phyloP scores from a whole-genome alignment of 2,113 vertebrate species.

The Corythornis madagascariensis region DNA sequence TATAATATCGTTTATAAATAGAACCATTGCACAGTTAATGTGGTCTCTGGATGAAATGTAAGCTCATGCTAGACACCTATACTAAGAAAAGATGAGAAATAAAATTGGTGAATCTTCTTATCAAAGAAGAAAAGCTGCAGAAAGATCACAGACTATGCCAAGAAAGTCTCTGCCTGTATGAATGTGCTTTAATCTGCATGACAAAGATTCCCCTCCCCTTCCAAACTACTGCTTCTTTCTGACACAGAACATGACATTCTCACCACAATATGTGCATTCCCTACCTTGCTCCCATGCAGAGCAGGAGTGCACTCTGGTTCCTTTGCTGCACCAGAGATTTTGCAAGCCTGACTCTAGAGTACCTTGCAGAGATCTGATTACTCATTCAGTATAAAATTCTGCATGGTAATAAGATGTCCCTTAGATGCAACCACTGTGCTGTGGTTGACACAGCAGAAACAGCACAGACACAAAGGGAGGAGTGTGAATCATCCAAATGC shows the following conservation, averaged over 20 bases:
- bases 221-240: neutral
- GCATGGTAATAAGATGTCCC: neutral
- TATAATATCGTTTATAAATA: neutral
- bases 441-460: neutral
- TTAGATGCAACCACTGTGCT: neutral
- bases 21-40: neutral
- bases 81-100: neutral
- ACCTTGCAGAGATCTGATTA: neutral
- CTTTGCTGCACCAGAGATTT: neutral
- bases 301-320: neutral
- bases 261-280: neutral
- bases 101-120: neutral
- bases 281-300: neutral
- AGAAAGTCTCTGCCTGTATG: neutral
- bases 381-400: neutral
- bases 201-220: neutral
- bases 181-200: slow-evolving; percentile 1
- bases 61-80: neutral
- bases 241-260: neutral
- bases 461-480: neutral
- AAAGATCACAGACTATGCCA: neutral
- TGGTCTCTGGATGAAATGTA: neutral
- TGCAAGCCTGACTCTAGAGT: neutral
- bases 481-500: neutral
- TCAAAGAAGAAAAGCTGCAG: neutral